Conservation (phyloP, 2,797 vertebrate species). For the Rhodeus uyekii region DNA sequence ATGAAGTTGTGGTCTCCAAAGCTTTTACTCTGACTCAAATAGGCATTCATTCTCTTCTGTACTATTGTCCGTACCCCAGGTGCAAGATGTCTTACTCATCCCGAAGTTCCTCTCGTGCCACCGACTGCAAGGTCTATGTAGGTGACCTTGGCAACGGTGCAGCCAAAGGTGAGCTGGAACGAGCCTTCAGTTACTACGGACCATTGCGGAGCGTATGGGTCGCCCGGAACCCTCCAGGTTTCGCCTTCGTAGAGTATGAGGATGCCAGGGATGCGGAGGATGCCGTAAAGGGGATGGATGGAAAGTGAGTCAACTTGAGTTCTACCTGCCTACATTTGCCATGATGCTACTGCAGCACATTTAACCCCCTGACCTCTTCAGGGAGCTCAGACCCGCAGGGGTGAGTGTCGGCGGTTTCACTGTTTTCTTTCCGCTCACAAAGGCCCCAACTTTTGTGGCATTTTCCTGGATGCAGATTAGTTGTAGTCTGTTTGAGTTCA, state of each 20-base stretch:
- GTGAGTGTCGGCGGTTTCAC: conserved; percentile 42
- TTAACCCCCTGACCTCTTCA: conserved; percentile 54
- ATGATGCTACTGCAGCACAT: conserved; percentile 50
- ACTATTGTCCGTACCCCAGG: conserved; percentile 26
- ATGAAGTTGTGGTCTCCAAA: no score
- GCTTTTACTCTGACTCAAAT: not conserved
- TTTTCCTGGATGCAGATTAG: conserved; percentile 9
- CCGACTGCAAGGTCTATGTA: conserved; percentile 78
- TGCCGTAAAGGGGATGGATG: conserved; percentile 78
- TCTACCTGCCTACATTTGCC: conserved; percentile 45
- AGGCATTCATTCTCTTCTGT: not conserved
- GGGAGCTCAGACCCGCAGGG: conserved; percentile 47
- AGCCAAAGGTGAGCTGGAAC: conserved; percentile 84
- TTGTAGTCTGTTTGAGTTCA: not conserved
- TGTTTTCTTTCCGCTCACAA: conserved; percentile 45
- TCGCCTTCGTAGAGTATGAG: conserved; percentile 82
- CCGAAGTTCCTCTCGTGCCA: conserved; percentile 56
- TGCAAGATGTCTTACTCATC: conserved; percentile 59
- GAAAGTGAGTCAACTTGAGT: conserved; percentile 72
- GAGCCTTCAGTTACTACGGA: conserved; percentile 86
- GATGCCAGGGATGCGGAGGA: conserved; percentile 81
- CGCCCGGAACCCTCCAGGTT: conserved; percentile 83
- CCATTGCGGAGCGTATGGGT: conserved; percentile 86
- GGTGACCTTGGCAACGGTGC: conserved; percentile 85
- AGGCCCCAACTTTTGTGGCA: conserved; percentile 37